phyloP scores from a whole-genome alignment of 53 echinoderm and acorn worm genomes.

The Apostichopus leukothele region DNA sequence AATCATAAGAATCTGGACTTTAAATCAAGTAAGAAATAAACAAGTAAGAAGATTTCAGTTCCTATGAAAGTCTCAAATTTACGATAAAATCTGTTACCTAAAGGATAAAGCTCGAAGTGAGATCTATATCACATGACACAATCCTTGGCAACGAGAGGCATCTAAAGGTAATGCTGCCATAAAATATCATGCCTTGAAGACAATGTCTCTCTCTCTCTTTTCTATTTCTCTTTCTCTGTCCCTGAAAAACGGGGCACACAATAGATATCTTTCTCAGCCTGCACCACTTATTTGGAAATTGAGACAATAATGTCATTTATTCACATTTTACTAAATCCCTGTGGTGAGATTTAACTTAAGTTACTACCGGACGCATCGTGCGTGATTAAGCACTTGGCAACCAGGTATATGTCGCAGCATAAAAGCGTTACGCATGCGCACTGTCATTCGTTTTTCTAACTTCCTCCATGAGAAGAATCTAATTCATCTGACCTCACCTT shows the following conservation, averaged over 20 bases:
- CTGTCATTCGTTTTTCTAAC: too few species aligned
- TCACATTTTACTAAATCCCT: neutral
- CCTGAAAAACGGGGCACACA: neutral
- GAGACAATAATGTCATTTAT: neutral
- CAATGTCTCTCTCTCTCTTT: neutral
- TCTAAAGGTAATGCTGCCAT: neutral
- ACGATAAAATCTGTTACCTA: neutral
- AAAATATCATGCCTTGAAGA: neutral
- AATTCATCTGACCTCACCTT: too few species aligned
- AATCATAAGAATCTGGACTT: too few species aligned
- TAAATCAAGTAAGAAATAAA: neutral
- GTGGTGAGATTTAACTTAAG: too few species aligned
- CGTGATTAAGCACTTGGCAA: too few species aligned
- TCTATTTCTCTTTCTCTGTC: too few species aligned
- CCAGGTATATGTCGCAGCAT: too few species aligned
- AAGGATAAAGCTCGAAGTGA: neutral
- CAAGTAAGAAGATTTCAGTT: neutral
- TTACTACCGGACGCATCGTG: too few species aligned
- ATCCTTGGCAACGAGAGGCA: neutral
- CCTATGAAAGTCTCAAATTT: neutral
- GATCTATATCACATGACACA: neutral
- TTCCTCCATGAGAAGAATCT: too few species aligned
- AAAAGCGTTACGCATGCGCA: too few species aligned
- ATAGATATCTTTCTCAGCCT: neutral
- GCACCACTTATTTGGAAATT: neutral